These are phyloP conservation scores for Phymorhynchus buccinoides DNA, from an alignment of 1,140 invertebrate species.

Conservation along the genomic window DNA sequence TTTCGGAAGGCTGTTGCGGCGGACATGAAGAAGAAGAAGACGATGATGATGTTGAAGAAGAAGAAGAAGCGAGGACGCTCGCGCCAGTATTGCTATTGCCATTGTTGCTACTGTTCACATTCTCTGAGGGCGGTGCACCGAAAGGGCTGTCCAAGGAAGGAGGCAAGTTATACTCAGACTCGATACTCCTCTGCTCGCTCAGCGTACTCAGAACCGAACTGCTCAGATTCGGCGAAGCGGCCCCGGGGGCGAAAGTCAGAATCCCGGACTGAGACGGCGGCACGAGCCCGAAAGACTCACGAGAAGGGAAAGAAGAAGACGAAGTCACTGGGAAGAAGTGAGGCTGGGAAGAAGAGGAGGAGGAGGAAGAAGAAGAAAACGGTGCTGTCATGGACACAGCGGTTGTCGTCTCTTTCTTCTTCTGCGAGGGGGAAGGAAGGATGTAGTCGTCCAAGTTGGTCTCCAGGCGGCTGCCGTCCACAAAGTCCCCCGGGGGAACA, in stretches of 20 bases:
- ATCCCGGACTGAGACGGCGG: not conserved
- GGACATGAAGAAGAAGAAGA: not conserved
- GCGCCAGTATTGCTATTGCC: too few species aligned
- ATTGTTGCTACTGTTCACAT: too few species aligned
- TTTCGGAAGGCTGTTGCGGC: not conserved
- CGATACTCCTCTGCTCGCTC: slow-evolving; percentile 44
- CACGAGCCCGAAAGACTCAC: slow-evolving; percentile 6
- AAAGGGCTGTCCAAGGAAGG: not conserved
- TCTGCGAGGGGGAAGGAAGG: too few species aligned
- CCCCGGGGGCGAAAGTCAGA: too few species aligned
- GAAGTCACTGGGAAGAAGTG: not conserved
- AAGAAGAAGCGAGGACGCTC: too few species aligned
- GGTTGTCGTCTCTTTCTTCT: not conserved
- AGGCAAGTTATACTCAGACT: slow-evolving; percentile 36
- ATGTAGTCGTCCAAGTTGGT: not conserved
- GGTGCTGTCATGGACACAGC: too few species aligned
- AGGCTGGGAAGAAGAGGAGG: not conserved
- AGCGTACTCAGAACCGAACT: slow-evolving; percentile 34
- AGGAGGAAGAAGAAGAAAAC: not conserved
- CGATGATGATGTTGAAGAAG: not conserved
- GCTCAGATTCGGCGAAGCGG: not conserved
- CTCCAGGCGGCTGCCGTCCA: not conserved
- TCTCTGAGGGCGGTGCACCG: too few species aligned
- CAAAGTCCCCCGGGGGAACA: not conserved
- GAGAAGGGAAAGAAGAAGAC: not conserved